Evolutionary conservation across 2,888 invertebrate species (phyloP).

Genomic region (Aleiodes leptofemur): DNA sequence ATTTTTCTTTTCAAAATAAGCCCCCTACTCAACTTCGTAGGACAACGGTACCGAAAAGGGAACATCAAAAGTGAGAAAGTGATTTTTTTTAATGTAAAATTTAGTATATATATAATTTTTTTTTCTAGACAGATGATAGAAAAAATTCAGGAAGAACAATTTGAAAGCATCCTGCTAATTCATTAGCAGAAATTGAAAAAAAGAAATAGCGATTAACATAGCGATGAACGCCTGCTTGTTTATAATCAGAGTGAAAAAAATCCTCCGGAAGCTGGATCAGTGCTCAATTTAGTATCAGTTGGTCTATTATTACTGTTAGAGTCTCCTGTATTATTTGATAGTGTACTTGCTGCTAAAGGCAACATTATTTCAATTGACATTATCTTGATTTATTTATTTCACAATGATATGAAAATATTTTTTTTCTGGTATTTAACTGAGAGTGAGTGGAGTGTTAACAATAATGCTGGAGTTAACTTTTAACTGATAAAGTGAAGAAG

Average conservation of each 20-base stretch:
- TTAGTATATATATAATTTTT: too few relatives aligned
- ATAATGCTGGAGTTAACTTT: slow-evolving; percentile 46
- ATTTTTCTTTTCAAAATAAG: too few relatives aligned
- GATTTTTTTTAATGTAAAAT: slow-evolving; percentile 80
- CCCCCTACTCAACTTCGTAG: slow-evolving; percentile 58
- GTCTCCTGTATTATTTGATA: slow-evolving; percentile 76
- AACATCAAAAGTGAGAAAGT: slow-evolving; percentile 1
- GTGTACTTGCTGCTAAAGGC: slow-evolving; percentile 74
- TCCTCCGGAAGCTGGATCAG: slow-evolving; percentile 91
- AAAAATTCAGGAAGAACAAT: too few relatives aligned
- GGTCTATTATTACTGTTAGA: slow-evolving; percentile 80
- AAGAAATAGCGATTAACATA: too few relatives aligned
- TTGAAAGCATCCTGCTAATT: too few relatives aligned
- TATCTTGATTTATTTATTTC: not conserved
- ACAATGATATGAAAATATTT: not conserved
- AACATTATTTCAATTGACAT: slow-evolving; percentile 68
- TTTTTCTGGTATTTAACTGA: slow-evolving; percentile 3
- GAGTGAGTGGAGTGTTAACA: slow-evolving; percentile 14
- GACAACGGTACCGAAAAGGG: too few relatives aligned
- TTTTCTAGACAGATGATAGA: too few relatives aligned
- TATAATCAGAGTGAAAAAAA: slow-evolving; percentile 94
- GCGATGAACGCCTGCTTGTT: too few relatives aligned
- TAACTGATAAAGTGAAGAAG: too few relatives aligned
- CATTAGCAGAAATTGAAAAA: too few relatives aligned
- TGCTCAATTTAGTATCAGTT: slow-evolving; percentile 87